These are phyloP conservation scores for Terebella lapidaria DNA, from an alignment of 2,888 invertebrate species.

Conservation along the genomic window DNA sequence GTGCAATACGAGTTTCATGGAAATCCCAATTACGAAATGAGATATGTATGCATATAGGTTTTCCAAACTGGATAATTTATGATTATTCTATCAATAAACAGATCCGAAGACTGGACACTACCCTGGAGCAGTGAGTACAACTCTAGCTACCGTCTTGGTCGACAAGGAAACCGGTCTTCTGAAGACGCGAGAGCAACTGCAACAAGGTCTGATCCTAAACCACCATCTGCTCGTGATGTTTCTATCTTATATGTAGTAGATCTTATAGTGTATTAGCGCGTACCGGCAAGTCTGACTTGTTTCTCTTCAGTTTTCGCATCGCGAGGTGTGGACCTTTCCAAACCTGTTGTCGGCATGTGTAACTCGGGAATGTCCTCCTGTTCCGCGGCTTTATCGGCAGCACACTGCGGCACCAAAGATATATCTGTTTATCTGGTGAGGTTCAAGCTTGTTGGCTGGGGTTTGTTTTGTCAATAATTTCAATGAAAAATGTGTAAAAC, in stretches of 20 bases:
- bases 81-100: too few species aligned
- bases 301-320: constrained; percentile 20
- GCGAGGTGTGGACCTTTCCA: constrained; percentile 23
- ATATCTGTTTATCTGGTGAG: constrained; percentile 18
- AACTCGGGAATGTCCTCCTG: constrained; percentile 33
- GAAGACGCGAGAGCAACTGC: constrained; percentile 25
- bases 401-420: constrained; percentile 1
- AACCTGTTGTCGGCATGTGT: constrained; percentile 29
- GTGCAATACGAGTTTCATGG: too few species aligned
- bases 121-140: constrained; percentile 26
- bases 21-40: too few species aligned
- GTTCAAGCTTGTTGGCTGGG: too few species aligned
- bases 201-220: constrained; percentile 19
- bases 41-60: too few species aligned
- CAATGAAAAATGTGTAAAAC: too few species aligned
- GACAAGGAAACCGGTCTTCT: constrained; percentile 22
- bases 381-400: constrained; percentile 2
- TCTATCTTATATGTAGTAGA: background rate
- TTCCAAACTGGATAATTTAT: too few species aligned
- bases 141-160: constrained; percentile 19
- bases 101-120: constrained; percentile 23
- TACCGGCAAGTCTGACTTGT: too few species aligned
- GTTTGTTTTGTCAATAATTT: too few species aligned
- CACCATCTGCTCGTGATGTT: background rate
- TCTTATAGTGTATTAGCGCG: background rate